phyloP scores from a whole-genome alignment of 2,113 vertebrate species.

The Thunnus thynnus region DNA sequence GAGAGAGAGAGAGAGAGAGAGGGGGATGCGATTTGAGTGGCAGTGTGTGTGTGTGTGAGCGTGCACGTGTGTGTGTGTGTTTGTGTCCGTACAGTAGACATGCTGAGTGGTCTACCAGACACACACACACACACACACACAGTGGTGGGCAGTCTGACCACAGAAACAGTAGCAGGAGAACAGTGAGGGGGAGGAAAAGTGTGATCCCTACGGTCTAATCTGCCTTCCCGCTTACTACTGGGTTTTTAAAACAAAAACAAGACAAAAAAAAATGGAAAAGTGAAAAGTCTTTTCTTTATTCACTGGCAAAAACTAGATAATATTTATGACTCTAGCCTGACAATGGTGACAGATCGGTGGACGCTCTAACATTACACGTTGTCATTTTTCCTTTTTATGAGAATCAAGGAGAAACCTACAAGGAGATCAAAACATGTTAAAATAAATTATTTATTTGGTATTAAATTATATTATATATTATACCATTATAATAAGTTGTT shows the following conservation, averaged over 20 bases:
- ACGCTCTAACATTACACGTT: neutral
- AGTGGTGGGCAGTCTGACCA: constrained; percentile 41
- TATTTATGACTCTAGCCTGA: constrained; percentile 22
- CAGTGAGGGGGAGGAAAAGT: constrained; percentile 49
- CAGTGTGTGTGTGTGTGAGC: neutral
- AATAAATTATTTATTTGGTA: too few relatives aligned
- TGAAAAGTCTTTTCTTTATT: constrained; percentile 1
- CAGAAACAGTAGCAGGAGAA: constrained; percentile 69
- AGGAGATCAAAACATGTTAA: too few relatives aligned
- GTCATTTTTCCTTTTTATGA: neutral
- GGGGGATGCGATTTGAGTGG: constrained; percentile 40
- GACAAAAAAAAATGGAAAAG: neutral
- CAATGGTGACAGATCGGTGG: constrained; percentile 14
- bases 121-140: constrained; percentile 74
- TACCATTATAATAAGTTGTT: neutral
- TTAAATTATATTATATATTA: neutral
- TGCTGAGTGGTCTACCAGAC: constrained; percentile 70
- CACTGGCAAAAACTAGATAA: constrained; percentile 4
- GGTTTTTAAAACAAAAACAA: neutral
- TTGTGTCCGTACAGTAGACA: constrained; percentile 48
- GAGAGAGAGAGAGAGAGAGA: neutral
- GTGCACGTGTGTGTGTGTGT: neutral
- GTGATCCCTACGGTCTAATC: constrained; percentile 37
- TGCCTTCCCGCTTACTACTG: constrained; percentile 27
- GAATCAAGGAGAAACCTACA: neutral